Percentiles rank a stretch among this genome's conserved stretches.
Evolutionary conservation across 2,113 vertebrate genomes (phyloP).

Genomic region (Dicrurus megarhynchus): DNA sequence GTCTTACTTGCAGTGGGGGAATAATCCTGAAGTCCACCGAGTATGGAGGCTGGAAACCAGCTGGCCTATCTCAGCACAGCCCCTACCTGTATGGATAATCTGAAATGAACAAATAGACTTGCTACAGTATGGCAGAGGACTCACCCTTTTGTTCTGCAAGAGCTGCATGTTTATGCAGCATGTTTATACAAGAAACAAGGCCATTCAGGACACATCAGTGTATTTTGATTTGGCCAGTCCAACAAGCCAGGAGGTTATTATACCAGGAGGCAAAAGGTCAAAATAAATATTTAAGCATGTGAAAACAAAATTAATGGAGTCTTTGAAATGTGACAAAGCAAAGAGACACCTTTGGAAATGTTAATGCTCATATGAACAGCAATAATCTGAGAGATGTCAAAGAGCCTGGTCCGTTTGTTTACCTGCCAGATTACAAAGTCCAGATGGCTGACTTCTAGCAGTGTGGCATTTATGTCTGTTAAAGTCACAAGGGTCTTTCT

Average conservation of each 20-base stretch:
- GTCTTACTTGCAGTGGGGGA: background rate
- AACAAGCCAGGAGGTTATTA: conserved; percentile 20
- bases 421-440: conserved; percentile 30
- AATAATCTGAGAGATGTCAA: conserved; percentile 38
- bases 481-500: background rate
- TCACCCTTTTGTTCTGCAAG: background rate
- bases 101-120: background rate
- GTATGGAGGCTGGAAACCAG: background rate
- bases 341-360: conserved; percentile 50
- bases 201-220: background rate
- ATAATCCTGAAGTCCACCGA: background rate
- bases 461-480: background rate
- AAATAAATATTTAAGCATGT: conserved; percentile 60
- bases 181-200: conserved; percentile 35
- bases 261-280: conserved; percentile 41
- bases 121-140: accelerated
- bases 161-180: background rate
- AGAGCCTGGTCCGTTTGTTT: conserved; percentile 1
- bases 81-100: background rate
- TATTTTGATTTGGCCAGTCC: background rate
- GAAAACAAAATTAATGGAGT: conserved; percentile 44
- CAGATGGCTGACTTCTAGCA: conserved; percentile 24
- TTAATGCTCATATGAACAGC: conserved; percentile 33
- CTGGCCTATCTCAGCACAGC: background rate
- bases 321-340: conserved; percentile 45